Conservation (phyloP, 2,797 vertebrate species). For the Tragelaphus eurycerus region DNA sequence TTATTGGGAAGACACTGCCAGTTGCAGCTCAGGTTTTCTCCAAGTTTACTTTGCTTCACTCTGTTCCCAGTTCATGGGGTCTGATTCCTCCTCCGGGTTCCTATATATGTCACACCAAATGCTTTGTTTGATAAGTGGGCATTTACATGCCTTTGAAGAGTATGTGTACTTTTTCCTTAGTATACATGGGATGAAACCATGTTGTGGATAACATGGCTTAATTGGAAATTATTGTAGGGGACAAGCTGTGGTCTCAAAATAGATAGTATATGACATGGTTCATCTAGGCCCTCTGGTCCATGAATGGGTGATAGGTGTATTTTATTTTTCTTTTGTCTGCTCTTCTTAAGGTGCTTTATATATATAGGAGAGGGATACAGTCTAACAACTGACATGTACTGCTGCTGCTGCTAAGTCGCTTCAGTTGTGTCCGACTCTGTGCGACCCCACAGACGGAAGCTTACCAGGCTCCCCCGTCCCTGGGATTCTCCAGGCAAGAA, state of each 20-base stretch:
- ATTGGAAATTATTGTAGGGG: neutral
- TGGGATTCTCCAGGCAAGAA: no score
- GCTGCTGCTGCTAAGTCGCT: no score
- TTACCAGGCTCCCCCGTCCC: no score
- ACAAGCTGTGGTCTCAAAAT: neutral
- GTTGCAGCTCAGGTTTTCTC: neutral
- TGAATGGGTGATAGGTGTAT: neutral
- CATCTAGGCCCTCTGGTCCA: neutral
- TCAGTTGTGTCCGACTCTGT: no score
- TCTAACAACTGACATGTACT: neutral
- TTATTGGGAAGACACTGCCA: neutral
- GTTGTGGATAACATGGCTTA: neutral
- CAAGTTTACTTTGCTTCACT: neutral
- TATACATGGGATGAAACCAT: neutral
- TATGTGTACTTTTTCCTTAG: neutral
- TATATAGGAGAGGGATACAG: neutral
- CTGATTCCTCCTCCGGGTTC: neutral
- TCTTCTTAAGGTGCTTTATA: neutral
- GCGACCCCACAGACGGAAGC: no score
- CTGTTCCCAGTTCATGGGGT: neutral
- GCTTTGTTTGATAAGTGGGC: neutral
- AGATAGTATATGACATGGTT: neutral
- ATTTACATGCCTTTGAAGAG: neutral
- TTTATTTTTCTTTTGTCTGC: constrained; percentile 16
- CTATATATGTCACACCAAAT: neutral